phyloP scores from a whole-genome alignment of 23 tunicate genomes.

The Botrylloides violaceus region DNA sequence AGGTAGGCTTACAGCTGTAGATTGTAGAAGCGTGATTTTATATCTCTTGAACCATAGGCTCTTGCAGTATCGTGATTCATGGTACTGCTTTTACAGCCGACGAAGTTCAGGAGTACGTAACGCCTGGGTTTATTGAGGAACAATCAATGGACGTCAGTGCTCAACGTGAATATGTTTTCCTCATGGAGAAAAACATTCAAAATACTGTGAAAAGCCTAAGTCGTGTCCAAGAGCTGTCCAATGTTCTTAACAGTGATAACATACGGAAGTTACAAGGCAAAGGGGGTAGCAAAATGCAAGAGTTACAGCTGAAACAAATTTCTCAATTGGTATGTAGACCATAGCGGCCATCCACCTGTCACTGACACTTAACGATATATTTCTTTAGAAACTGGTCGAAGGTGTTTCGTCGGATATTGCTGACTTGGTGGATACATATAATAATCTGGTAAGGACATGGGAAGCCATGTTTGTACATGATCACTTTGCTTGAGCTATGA shows the following conservation, averaged over 20 bases:
- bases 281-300: background rate
- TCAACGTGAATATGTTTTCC: conserved; percentile 16
- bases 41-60: background rate
- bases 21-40: no score
- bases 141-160: conserved; percentile 9
- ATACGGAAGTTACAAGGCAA: background rate
- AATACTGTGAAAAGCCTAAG: background rate
- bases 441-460: background rate
- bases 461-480: no score
- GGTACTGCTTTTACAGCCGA: conserved; percentile 1
- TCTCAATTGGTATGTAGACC: conserved; percentile 12
- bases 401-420: background rate
- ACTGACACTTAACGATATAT: no score
- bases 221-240: background rate
- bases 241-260: conserved; percentile 12
- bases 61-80: background rate
- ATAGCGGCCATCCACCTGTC: no score
- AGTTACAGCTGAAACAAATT: background rate
- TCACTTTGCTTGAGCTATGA: no score
- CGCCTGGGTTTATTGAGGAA: conserved; percentile 13
- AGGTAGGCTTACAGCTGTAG: no score
- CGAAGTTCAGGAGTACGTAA: conserved; percentile 20
- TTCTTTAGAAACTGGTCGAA: conserved; percentile 4
- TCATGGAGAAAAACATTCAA: conserved; percentile 10
- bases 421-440: background rate